Evolutionary conservation across 2,797 vertebrate genomes (phyloP).

Genomic region (Hirundo rustica): DNA sequence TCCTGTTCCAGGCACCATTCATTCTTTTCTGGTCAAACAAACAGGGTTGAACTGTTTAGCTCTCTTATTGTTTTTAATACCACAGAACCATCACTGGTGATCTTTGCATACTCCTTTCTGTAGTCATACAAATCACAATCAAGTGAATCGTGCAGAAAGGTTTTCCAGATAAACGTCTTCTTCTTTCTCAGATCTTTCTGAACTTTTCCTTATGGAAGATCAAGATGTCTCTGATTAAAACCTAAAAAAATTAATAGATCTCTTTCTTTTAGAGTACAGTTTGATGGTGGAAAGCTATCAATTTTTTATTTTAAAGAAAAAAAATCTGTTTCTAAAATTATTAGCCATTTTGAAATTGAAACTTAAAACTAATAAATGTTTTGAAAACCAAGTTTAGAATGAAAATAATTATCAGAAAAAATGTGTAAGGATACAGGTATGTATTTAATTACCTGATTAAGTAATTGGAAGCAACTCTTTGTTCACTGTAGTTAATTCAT

Average conservation of each 20-base stretch:
- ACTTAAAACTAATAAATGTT: background rate
- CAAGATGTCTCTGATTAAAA: background rate
- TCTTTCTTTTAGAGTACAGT: background rate
- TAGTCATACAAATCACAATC: background rate
- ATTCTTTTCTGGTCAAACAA: background rate
- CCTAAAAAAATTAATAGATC: background rate
- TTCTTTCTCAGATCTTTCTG: background rate
- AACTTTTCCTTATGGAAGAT: background rate
- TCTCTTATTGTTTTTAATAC: background rate
- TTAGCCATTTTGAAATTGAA: background rate
- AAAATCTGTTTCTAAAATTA: background rate
- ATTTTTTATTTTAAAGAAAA: background rate
- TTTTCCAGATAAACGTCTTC: background rate
- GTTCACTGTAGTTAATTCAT: background rate
- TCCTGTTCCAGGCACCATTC: background rate
- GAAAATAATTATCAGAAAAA: background rate
- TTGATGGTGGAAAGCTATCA: background rate
- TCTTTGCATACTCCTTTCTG: background rate
- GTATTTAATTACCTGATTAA: background rate
- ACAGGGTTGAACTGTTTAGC: background rate
- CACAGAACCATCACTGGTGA: background rate
- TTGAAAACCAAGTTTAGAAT: background rate
- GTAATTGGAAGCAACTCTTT: background rate
- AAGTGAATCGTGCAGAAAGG: accelerated
- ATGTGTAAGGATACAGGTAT: background rate